Conservation (phyloP, 2,888 invertebrate species). For the Oeneis ivallda region DNA sequence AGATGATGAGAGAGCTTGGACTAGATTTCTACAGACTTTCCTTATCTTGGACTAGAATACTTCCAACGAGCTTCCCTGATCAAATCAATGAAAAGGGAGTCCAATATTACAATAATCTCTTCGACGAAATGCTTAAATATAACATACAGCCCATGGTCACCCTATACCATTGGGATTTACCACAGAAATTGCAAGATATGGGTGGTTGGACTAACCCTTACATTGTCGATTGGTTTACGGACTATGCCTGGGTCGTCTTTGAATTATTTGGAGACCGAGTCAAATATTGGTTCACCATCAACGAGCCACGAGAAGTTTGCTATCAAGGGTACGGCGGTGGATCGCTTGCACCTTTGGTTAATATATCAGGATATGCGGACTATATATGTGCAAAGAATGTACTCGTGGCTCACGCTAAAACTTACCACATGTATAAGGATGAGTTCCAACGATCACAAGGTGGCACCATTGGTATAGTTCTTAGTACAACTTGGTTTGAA, state of each 20-base stretch:
- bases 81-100: conserved; percentile 68
- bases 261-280: conserved; percentile 62
- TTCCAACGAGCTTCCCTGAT: conserved; percentile 75
- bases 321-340: conserved; percentile 60
- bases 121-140: conserved; percentile 73
- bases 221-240: conserved; percentile 60
- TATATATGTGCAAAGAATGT: conserved; percentile 70
- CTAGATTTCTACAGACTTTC: conserved; percentile 74
- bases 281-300: conserved; percentile 75
- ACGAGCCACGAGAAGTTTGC: conserved; percentile 65
- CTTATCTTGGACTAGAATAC: conserved; percentile 81
- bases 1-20: conserved; percentile 57
- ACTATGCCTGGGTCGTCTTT: conserved; percentile 59
- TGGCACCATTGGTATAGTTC: conserved; percentile 45
- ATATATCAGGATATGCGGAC: conserved; percentile 59
- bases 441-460: conserved; percentile 48
- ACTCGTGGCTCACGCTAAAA: conserved; percentile 72
- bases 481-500: conserved; percentile 48
- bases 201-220: conserved; percentile 71
- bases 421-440: conserved; percentile 54
- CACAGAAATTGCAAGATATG: conserved; percentile 63
- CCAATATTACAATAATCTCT: conserved; percentile 52
- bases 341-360: conserved; percentile 47
- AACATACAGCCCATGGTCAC: conserved; percentile 81
- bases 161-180: conserved; percentile 72